These are phyloP conservation scores for Eurytemora carolleeae DNA, from an alignment of 1,140 invertebrate species.

Conservation along the genomic window DNA sequence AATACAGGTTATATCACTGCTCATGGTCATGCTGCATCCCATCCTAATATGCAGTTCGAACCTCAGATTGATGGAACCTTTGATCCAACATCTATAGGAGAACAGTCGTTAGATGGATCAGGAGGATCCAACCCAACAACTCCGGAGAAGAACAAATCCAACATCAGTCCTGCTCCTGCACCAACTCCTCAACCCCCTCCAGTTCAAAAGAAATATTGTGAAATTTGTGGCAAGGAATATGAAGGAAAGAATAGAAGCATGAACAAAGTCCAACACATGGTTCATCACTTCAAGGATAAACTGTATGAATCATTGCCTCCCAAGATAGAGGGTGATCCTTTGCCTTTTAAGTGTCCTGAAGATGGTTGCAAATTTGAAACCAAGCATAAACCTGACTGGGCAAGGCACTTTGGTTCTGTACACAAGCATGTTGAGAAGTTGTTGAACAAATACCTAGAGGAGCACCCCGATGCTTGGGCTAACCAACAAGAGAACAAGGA, in stretches of 20 bases:
- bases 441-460: conserved; percentile 6
- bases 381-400: conserved; percentile 15
- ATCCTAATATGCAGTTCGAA: background rate
- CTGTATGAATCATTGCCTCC: conserved; percentile 1
- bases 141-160: background rate
- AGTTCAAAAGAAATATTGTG: conserved; percentile 4
- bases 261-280: conserved; percentile 11
- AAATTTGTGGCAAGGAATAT: conserved; percentile 11
- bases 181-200: background rate
- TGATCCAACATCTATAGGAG: background rate
- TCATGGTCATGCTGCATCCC: background rate
- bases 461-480: background rate
- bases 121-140: conserved; percentile 7
- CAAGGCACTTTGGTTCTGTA: conserved; percentile 13
- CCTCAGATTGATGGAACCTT: conserved; percentile 15
- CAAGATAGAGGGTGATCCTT: background rate
- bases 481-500: background rate
- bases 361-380: conserved; percentile 9
- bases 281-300: conserved; percentile 12
- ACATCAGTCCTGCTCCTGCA: background rate
- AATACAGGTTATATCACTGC: background rate
- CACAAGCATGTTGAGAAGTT: conserved; percentile 11
- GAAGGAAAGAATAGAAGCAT: conserved; percentile 14
- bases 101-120: background rate
- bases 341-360: conserved; percentile 12